Percentiles rank a stretch among this genome's conserved stretches.
phyloP scores from a whole-genome alignment of 1,140 invertebrate genomes.

The Pemphigus obesinymphae region DNA sequence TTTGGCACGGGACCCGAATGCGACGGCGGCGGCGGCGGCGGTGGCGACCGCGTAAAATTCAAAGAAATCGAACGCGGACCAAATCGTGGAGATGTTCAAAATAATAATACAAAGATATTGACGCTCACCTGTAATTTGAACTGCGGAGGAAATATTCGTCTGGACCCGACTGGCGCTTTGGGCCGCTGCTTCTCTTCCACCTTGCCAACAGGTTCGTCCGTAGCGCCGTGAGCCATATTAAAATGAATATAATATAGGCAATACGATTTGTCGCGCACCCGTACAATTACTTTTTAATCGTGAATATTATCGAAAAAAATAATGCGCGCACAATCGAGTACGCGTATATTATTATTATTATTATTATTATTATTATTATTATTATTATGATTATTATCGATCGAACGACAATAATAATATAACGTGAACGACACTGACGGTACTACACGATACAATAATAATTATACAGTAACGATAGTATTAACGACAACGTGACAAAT shows the following conservation, averaged over 20 bases:
- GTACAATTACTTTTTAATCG: no score
- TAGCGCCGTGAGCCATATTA: slow-evolving; percentile 55
- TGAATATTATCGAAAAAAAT: no score
- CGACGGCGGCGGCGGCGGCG: background rate
- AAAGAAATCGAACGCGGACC: background rate
- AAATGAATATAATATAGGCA: background rate
- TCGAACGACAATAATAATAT: no score
- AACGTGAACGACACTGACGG: no score
- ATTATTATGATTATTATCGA: no score
- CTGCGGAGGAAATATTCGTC: slow-evolving; percentile 75
- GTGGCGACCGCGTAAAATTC: background rate
- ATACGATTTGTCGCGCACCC: background rate
- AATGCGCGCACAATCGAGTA: no score
- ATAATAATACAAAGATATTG: background rate
- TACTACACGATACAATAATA: no score
- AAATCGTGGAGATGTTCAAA: background rate
- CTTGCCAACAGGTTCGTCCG: slow-evolving; percentile 51
- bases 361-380: no score
- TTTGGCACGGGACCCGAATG: background rate
- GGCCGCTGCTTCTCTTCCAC: slow-evolving; percentile 46
- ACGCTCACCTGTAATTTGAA: slow-evolving; percentile 56
- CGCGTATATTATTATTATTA: no score
- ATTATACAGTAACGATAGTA: no score
- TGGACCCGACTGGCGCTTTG: slow-evolving; percentile 58
- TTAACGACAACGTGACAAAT: no score